Evolutionary conservation across 2,797 vertebrate genomes (phyloP).

Genomic region (Chromobotia macracanthus): DNA sequence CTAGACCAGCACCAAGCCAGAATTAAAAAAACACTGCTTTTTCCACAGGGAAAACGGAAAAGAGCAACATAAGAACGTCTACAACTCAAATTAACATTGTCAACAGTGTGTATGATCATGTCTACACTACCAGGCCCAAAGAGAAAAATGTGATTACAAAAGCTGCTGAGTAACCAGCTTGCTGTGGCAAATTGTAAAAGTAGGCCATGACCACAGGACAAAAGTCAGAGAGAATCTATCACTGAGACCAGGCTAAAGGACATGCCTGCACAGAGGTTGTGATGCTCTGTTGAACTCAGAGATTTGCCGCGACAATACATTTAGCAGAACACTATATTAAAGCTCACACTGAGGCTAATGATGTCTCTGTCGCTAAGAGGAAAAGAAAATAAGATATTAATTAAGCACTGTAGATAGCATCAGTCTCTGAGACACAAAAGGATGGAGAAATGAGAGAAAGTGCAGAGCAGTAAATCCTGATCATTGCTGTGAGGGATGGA

Average conservation of each 20-base stretch:
- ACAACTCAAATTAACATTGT: not conserved
- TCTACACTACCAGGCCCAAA: not conserved
- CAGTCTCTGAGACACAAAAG: not conserved
- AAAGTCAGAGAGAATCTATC: constrained; percentile 12
- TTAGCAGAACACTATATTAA: constrained; percentile 1
- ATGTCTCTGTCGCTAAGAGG: not conserved
- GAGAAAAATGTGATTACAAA: not conserved
- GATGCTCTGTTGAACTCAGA: constrained; percentile 22
- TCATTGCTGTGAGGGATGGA: constrained; percentile 8
- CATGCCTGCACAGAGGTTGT: constrained; percentile 20
- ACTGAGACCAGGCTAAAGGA: not conserved
- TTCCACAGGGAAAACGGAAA: not conserved
- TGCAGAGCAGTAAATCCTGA: constrained; percentile 4
- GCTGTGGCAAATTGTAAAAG: constrained; percentile 25
- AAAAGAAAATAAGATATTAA: constrained; percentile 12
- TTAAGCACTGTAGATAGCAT: not conserved
- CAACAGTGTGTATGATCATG: not conserved
- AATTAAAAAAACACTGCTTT: not conserved
- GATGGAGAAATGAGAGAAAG: not conserved
- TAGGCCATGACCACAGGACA: not conserved
- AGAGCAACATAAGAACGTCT: not conserved
- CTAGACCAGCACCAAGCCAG: not conserved
- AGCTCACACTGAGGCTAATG: constrained; percentile 5
- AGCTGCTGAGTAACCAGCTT: constrained; percentile 12
- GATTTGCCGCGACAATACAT: constrained; percentile 6